Conservation (phyloP, 2,797 vertebrate species). For the Cossypha polioptera region DNA sequence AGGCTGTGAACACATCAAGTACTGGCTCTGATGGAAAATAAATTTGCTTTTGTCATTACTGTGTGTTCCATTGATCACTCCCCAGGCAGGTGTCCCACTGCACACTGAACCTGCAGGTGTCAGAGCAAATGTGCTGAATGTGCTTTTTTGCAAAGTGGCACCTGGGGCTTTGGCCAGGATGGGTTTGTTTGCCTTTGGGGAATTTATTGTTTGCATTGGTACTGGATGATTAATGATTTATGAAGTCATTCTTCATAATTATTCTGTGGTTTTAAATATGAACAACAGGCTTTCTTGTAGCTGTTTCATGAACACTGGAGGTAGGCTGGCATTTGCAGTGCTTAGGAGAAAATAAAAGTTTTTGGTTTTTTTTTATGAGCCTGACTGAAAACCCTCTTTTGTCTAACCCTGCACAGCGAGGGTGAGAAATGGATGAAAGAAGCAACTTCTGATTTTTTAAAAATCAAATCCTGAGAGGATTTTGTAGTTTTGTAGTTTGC, state of each 20-base stretch:
- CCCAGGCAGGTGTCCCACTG: not conserved
- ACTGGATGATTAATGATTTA: not conserved
- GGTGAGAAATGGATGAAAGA: not conserved
- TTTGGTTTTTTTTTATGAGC: not conserved
- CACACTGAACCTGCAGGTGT: not conserved
- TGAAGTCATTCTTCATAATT: not conserved
- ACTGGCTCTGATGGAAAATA: not conserved
- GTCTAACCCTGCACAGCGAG: not conserved
- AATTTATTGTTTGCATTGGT: not conserved
- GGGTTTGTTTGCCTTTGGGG: not conserved
- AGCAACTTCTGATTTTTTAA: not conserved
- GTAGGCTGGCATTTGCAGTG: not conserved
- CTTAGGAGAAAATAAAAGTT: not conserved
- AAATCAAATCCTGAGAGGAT: not conserved
- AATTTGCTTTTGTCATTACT: not conserved
- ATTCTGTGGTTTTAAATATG: not conserved
- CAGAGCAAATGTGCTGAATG: not conserved
- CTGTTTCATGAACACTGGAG: not conserved
- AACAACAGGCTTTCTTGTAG: not conserved
- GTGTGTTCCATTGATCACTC: not conserved
- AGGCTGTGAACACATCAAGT: not conserved
- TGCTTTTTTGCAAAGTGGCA: not conserved
- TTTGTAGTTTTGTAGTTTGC: conserved; percentile 24
- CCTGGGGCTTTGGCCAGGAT: not conserved
- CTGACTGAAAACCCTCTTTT: not conserved